These are phyloP conservation scores for Drosophila emarginata DNA, from an alignment of 2,888 invertebrate genomes.

Conservation along the genomic window DNA sequence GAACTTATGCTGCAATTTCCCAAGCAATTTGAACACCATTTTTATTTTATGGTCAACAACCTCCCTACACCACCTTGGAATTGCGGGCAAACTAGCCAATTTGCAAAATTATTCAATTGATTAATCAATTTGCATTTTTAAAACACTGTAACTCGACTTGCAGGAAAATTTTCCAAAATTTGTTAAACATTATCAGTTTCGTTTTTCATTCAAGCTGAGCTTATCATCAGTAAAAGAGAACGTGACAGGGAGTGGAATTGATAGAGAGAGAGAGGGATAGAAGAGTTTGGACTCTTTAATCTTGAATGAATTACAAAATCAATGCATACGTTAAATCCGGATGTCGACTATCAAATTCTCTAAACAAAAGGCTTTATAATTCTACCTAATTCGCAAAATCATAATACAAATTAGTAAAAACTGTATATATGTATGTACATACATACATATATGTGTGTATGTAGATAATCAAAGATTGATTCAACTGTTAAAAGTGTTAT, in stretches of 20 bases:
- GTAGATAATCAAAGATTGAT: not conserved
- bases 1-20: not conserved
- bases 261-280: not conserved
- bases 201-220: not conserved
- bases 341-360: not conserved
- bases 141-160: too few relatives aligned
- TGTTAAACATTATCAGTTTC: too few relatives aligned
- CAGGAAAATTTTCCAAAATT: too few relatives aligned
- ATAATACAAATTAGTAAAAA: too few relatives aligned
- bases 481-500: too few relatives aligned
- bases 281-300: slow-evolving; percentile 3
- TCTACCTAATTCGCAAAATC: too few relatives aligned
- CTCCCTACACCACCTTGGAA: too few relatives aligned
- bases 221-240: not conserved
- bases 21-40: not conserved
- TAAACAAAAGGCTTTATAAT: not conserved
- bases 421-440: not conserved
- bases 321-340: not conserved
- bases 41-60: not conserved
- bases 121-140: too few relatives aligned
- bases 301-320: not conserved
- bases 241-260: too few relatives aligned
- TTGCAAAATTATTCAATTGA: too few relatives aligned
- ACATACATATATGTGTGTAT: not conserved
- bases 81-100: too few relatives aligned